phyloP scores from a whole-genome alignment of 1,140 invertebrate genomes.

The Lethocerus indicus region DNA sequence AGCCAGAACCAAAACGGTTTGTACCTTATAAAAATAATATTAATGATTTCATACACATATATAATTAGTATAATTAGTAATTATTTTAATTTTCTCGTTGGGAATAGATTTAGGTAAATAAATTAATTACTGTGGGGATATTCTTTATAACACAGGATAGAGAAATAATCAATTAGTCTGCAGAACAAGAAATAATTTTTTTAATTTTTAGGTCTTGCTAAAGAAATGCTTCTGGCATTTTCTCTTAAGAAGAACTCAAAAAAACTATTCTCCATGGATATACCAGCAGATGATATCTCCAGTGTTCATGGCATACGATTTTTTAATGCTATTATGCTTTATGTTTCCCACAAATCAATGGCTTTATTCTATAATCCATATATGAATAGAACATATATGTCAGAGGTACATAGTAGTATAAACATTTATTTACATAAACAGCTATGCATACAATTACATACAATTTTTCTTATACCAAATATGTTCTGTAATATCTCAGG shows the following conservation, averaged over 20 bases:
- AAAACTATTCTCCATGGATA: constrained; percentile 32
- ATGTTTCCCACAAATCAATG: constrained; percentile 55
- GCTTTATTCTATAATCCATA: constrained; percentile 51
- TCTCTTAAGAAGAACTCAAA: constrained; percentile 39
- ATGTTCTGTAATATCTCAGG: too few relatives aligned
- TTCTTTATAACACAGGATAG: too few relatives aligned
- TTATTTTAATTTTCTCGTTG: too few relatives aligned
- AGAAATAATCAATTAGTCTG: too few relatives aligned
- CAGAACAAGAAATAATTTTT: too few relatives aligned
- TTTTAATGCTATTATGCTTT: constrained; percentile 42
- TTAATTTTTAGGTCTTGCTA: constrained; percentile 21
- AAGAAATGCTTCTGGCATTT: constrained; percentile 38
- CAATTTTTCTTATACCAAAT: constrained; percentile 7
- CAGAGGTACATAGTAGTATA: constrained; percentile 31
- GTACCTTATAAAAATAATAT: too few relatives aligned
- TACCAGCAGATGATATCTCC: constrained; percentile 36
- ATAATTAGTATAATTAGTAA: too few relatives aligned
- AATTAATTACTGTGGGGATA: too few relatives aligned
- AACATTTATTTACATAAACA: not conserved
- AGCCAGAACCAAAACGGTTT: too few relatives aligned
- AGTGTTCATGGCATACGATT: constrained; percentile 48
- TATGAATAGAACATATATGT: constrained; percentile 45
- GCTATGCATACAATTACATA: not conserved
- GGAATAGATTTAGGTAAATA: too few relatives aligned
- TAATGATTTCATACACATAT: too few relatives aligned